Conservation (phyloP, 2,888 invertebrate species). For the Dasypogon diadema region DNA sequence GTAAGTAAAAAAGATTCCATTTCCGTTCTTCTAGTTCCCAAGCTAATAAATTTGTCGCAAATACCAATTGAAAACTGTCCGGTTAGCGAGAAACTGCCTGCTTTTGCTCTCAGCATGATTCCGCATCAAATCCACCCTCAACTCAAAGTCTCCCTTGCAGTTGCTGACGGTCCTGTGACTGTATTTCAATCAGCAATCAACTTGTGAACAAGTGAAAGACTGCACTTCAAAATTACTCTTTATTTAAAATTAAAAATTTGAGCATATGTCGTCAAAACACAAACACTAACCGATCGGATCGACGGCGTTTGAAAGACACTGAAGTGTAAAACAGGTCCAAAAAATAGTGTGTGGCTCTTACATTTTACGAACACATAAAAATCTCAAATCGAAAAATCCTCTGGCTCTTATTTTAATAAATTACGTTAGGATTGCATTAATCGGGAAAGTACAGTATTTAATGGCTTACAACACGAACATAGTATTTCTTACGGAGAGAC, state of each 20-base stretch:
- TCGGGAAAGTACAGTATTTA: neutral
- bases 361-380: neutral
- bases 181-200: no score
- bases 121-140: neutral
- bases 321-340: neutral
- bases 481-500: neutral
- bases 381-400: neutral
- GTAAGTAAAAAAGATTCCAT: no score
- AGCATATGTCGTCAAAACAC: slow-evolving; percentile 10
- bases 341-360: neutral
- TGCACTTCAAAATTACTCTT: neutral
- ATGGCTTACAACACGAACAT: neutral
- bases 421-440: neutral
- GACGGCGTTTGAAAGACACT: neutral
- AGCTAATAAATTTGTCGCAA: no score
- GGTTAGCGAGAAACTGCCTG: no score
- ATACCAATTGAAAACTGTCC: no score
- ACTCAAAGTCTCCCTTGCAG: no score
- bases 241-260: slow-evolving; percentile 18
- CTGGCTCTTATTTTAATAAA: neutral
- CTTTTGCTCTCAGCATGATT: neutral
- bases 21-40: no score
- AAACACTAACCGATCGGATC: neutral
- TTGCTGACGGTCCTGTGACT: no score
- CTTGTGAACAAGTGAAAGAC: no score